Evolutionary conservation across 2,113 vertebrate species (phyloP).

Genomic region (Nesogale talazaci): DNA sequence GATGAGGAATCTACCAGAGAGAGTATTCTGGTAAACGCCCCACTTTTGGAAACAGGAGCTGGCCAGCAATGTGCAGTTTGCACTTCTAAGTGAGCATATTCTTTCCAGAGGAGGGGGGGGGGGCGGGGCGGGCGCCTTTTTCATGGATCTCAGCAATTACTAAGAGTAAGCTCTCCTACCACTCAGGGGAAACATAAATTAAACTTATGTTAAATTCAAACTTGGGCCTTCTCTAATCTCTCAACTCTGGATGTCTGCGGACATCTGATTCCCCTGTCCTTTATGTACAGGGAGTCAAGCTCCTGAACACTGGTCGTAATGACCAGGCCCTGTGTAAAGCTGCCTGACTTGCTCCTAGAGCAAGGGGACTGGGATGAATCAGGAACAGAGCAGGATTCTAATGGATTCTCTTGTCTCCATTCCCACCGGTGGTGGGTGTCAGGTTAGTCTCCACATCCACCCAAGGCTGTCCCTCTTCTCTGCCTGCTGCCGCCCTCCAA

Average conservation of each 20-base stretch:
- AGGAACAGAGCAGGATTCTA: not conserved
- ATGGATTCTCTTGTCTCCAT: not conserved
- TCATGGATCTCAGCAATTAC: too few species aligned
- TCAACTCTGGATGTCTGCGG: fast-evolving
- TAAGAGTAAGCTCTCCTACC: not conserved
- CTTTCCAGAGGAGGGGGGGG: fast-evolving
- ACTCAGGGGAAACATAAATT: not conserved
- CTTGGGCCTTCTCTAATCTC: not conserved
- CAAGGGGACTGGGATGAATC: too few species aligned
- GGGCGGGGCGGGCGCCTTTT: not conserved
- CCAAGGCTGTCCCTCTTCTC: not conserved
- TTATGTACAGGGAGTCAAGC: too few species aligned
- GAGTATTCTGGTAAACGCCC: not conserved
- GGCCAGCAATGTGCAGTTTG: fast-evolving
- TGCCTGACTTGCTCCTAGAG: not conserved
- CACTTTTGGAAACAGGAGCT: not conserved
- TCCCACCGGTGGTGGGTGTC: not conserved
- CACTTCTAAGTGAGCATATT: not conserved
- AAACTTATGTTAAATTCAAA: not conserved
- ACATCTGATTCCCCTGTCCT: too few species aligned
- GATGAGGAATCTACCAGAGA: not conserved
- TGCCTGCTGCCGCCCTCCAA: not conserved
- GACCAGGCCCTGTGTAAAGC: not conserved
- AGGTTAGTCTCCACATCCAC: too few species aligned
- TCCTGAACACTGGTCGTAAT: not conserved